These are phyloP conservation scores for Sylvia borin DNA, from an alignment of 2,797 vertebrate genomes.

Conservation along the genomic window DNA sequence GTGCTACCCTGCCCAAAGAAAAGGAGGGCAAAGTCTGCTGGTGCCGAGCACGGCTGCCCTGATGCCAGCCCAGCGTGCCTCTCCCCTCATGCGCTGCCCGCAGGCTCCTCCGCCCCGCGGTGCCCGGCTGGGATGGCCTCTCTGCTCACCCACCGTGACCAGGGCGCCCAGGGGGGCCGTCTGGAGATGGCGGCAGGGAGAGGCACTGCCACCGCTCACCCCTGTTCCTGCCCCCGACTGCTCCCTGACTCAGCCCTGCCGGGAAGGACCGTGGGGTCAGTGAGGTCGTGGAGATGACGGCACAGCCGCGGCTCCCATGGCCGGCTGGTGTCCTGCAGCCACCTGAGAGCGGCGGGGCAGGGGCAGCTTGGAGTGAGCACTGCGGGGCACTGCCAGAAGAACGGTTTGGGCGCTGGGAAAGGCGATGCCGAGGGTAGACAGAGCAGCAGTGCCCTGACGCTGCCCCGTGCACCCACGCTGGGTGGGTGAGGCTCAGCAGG, in stretches of 20 bases:
- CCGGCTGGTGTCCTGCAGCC: not conserved
- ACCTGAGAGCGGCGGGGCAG: accelerated
- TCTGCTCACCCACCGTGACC: not conserved
- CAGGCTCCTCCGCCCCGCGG: not conserved
- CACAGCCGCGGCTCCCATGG: not conserved
- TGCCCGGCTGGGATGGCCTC: not conserved
- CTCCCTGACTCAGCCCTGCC: not conserved
- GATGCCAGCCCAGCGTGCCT: not conserved
- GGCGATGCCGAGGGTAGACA: accelerated
- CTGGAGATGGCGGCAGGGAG: accelerated
- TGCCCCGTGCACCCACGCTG: accelerated
- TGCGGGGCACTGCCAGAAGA: not conserved
- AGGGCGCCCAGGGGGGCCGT: not conserved
- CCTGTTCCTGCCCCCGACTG: not conserved
- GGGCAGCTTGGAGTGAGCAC: not conserved
- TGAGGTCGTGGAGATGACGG: not conserved
- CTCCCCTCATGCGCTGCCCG: not conserved
- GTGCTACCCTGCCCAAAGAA: not conserved
- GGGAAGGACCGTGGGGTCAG: not conserved
- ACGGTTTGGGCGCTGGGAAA: not conserved
- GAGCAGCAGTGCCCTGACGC: accelerated
- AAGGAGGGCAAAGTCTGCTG: conserved; percentile 42
- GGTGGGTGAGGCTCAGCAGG: not conserved
- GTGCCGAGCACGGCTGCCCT: not conserved
- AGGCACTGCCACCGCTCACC: accelerated